Conservation (phyloP, 2,888 invertebrate species). For the Escarpia spicata region DNA sequence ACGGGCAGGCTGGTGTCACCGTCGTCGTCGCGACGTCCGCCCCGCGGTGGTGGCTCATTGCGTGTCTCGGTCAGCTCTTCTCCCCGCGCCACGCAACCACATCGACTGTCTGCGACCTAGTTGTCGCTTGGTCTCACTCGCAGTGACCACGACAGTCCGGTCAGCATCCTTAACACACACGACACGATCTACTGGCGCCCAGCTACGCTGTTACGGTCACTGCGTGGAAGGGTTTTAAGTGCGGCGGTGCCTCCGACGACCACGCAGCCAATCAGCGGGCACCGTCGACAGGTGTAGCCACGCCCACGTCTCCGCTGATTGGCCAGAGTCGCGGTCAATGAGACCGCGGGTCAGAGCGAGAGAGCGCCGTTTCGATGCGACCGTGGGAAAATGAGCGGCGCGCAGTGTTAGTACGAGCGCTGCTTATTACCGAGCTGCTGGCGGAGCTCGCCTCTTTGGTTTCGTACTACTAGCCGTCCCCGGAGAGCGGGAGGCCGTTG, state of each 20-base stretch:
- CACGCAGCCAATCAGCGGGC: not conserved
- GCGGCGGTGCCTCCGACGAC: not conserved
- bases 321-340: not conserved
- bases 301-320: not conserved
- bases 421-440: not conserved
- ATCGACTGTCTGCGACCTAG: not conserved
- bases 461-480: not conserved
- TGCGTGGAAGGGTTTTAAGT: not conserved
- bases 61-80: not conserved
- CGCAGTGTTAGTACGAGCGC: not conserved
- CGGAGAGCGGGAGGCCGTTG: not conserved
- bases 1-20: constrained; percentile 25
- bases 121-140: not conserved
- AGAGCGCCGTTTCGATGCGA: not conserved
- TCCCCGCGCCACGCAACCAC: not conserved
- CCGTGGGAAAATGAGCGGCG: not conserved
- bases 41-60: not conserved
- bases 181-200: not conserved
- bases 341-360: not conserved
- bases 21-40: not conserved
- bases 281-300: not conserved
- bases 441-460: not conserved
- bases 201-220: not conserved
- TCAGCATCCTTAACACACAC: not conserved
- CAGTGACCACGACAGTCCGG: not conserved